Evolutionary conservation across 2,888 invertebrate genomes (phyloP), one percentile per base, ranked within the genome.

Genomic region (Deilephila porcellus): DNA sequence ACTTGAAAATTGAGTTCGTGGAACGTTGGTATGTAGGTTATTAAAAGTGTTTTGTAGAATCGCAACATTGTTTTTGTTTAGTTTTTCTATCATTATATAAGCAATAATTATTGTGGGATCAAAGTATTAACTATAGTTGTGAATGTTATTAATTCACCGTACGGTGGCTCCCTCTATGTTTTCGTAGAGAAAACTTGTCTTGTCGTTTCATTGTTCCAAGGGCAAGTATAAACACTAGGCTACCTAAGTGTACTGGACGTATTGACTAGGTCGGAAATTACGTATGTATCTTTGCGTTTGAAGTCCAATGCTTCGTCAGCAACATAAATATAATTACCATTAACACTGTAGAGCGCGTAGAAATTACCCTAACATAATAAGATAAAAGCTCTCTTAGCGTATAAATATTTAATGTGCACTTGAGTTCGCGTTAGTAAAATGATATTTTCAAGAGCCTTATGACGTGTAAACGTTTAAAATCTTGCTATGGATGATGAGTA

Each of bases 331-430:
- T 19, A 8, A 29, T n/a, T 63, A 63, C 4, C 19, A 63, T 37
- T 63, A 67, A 67, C 17, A 25, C 25, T 25, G 11, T 52, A 52
- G 52, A 52, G 67, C 25, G 25, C 45, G 67, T 45, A 67, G 25
- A 64, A 64, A 67, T 67, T 52, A 52, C 52, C 25, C 45, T 45
- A 64, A 56, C 56, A 56, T 56, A 56, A 64, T 45, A 29, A 14
- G 60, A 45, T 64, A 64, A 52, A 67, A 67, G 52, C 67, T 52
- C 67, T 67, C 52, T 25, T 52, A 67, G 45, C 25, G 67, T 52
- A 52, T 67, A 52, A 45, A 67, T 67, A 67, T 67, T 52, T 45
- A 7, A 67, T 25, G 67, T 29, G 67, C 52, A 52, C 67, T 67
- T 45, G 52, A 67, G 25, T 14, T 52, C 52, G 25, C 67, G 14